These are phyloP conservation scores for Pherbina coryleti DNA, from an alignment of 2,888 invertebrate genomes.

Conservation along the genomic window DNA sequence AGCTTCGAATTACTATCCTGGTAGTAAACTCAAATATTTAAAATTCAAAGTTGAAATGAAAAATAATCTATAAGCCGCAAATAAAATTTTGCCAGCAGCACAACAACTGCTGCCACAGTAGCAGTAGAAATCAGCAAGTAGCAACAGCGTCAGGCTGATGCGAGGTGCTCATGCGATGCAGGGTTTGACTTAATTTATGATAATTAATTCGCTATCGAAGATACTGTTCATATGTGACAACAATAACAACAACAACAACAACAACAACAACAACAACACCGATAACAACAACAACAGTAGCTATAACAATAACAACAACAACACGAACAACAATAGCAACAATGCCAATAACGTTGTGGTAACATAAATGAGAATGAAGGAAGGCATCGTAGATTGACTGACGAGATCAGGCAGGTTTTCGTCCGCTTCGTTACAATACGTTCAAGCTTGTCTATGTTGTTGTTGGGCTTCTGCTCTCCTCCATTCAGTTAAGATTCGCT, in stretches of 20 bases:
- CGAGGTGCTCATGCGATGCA: neutral
- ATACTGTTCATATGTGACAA: slow-evolving; percentile 34
- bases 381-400: slow-evolving; percentile 3
- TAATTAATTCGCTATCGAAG: slow-evolving; percentile 66
- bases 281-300: neutral
- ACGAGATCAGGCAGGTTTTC: neutral
- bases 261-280: neutral
- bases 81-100: too few relatives aligned
- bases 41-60: too few relatives aligned
- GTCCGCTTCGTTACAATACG: neutral
- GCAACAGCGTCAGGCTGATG: too few relatives aligned
- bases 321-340: neutral
- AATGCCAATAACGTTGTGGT: neutral
- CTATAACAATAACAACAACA: too few relatives aligned
- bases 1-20: too few relatives aligned
- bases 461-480: neutral
- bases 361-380: slow-evolving; percentile 7
- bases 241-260: neutral
- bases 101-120: too few relatives aligned
- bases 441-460: neutral
- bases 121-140: too few relatives aligned
- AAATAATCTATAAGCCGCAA: too few relatives aligned
- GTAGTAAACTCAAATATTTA: too few relatives aligned
- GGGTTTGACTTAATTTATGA: slow-evolving; percentile 61
- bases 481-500: neutral